Conservation (phyloP, 2,113 vertebrate genomes). For the Oriolus oriolus region DNA sequence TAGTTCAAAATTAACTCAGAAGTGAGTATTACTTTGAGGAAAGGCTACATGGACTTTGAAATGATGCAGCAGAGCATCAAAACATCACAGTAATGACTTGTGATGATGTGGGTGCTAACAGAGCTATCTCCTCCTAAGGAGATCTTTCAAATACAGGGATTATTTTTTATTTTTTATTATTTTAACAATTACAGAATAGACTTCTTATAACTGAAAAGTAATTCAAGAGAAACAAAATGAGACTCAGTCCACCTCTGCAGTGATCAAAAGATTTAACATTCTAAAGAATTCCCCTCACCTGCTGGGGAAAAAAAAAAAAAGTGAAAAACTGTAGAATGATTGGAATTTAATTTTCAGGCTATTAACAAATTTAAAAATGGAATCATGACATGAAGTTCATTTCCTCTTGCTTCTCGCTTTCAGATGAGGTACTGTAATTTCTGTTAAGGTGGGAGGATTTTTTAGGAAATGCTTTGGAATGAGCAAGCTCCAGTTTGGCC, state of each 20-base stretch:
- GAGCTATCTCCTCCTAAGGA: neutral
- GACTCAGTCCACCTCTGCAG: neutral
- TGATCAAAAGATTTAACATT: slow-evolving; percentile 8
- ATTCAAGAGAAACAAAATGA: slow-evolving; percentile 1
- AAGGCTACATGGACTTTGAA: slow-evolving; percentile 6
- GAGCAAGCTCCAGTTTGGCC: neutral
- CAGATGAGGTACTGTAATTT: neutral
- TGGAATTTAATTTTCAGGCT: neutral
- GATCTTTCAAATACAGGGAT: neutral
- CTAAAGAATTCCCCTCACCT: neutral
- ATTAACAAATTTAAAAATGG: neutral
- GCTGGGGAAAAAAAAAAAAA: neutral
- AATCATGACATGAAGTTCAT: neutral
- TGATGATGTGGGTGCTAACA: neutral
- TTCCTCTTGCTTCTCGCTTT: neutral
- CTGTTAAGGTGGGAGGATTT: neutral
- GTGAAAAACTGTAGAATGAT: neutral
- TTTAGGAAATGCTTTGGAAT: neutral
- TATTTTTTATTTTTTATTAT: neutral
- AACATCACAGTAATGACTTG: neutral
- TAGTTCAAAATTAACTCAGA: slow-evolving; percentile 47
- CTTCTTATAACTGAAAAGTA: neutral
- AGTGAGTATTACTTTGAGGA: slow-evolving; percentile 19
- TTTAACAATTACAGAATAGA: neutral
- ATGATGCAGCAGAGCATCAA: neutral